Percentiles rank a stretch among this genome's conserved stretches.
Evolutionary conservation across 1,140 invertebrate genomes (phyloP).

Genomic region (Triops longicaudatus): DNA sequence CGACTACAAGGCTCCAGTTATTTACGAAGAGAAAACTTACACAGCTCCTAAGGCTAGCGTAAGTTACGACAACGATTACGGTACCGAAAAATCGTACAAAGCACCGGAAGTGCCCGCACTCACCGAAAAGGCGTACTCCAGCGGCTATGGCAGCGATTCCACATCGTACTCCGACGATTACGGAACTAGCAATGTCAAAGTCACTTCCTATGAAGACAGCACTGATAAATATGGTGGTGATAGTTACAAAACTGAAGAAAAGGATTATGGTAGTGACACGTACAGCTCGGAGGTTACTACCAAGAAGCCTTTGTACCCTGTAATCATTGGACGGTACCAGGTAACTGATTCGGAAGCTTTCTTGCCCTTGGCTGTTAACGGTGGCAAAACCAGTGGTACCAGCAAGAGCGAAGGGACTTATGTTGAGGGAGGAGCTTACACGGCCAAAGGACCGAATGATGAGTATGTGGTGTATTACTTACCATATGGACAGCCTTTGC

Average conservation of each 20-base stretch:
- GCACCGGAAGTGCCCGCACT: not conserved
- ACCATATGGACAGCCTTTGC: slow-evolving; percentile 29
- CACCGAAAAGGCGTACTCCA: not conserved
- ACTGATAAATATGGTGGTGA: slow-evolving; percentile 4
- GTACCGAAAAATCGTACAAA: not conserved
- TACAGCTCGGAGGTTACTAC: not conserved
- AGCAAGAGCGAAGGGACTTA: not conserved
- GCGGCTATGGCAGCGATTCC: not conserved
- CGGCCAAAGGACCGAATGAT: slow-evolving; percentile 24
- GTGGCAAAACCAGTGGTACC: not conserved
- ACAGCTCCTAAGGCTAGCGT: slow-evolving; percentile 13
- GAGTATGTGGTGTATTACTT: slow-evolving; percentile 30
- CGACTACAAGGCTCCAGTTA: slow-evolving; percentile 24
- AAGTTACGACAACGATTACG: not conserved
- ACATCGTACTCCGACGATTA: slow-evolving; percentile 19
- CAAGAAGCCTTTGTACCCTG: slow-evolving; percentile 26
- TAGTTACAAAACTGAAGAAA: slow-evolving; percentile 16
- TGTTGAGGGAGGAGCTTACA: slow-evolving; percentile 15
- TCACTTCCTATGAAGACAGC: not conserved
- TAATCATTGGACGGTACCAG: slow-evolving; percentile 29
- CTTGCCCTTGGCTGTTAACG: slow-evolving; percentile 26
- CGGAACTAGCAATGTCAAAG: slow-evolving; percentile 17
- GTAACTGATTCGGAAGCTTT: slow-evolving; percentile 28
- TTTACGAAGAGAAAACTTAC: slow-evolving; percentile 19
- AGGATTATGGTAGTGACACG: slow-evolving; percentile 9